Percentiles rank a stretch among this genome's conserved stretches.
These are phyloP conservation scores for Vulpes lagopus DNA, from an alignment of 2,113 vertebrate species.

Conservation along the genomic window DNA sequence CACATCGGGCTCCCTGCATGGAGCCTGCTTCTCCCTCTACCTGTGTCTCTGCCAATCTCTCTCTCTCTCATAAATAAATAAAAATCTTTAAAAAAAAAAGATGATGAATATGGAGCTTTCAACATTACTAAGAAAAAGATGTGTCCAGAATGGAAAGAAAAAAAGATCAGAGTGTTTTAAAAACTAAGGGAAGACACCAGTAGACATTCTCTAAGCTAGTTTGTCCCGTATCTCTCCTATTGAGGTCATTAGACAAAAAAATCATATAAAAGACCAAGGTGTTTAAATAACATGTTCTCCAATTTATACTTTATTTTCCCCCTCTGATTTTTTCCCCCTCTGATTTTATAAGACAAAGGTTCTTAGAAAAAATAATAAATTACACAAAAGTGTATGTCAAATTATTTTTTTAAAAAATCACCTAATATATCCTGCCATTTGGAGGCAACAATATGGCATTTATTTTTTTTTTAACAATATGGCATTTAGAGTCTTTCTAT, in stretches of 20 bases:
- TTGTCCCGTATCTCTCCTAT: neutral
- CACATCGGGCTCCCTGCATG: too few relatives aligned
- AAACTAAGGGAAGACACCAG: neutral
- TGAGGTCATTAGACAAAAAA: neutral
- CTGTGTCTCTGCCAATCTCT: too few relatives aligned
- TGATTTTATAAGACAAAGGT: neutral
- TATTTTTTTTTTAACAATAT: neutral
- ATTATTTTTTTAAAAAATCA: neutral
- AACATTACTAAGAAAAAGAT: neutral
- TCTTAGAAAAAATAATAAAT: neutral
- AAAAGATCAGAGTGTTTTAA: neutral
- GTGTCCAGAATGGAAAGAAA: neutral
- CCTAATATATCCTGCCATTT: neutral
- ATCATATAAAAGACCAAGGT: neutral
- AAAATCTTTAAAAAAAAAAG: neutral
- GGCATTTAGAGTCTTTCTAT: neutral
- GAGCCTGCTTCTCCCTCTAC: too few relatives aligned
- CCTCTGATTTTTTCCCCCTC: neutral
- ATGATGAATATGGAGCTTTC: conserved; percentile 2
- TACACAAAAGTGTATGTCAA: neutral
- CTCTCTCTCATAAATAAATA: too few relatives aligned
- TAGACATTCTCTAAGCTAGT: neutral
- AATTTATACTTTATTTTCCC: conserved; percentile 31
- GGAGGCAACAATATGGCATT: neutral
- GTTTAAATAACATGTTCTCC: neutral